Conservation (phyloP, 2,797 vertebrate species). For the Novumbra hubbsi region DNA sequence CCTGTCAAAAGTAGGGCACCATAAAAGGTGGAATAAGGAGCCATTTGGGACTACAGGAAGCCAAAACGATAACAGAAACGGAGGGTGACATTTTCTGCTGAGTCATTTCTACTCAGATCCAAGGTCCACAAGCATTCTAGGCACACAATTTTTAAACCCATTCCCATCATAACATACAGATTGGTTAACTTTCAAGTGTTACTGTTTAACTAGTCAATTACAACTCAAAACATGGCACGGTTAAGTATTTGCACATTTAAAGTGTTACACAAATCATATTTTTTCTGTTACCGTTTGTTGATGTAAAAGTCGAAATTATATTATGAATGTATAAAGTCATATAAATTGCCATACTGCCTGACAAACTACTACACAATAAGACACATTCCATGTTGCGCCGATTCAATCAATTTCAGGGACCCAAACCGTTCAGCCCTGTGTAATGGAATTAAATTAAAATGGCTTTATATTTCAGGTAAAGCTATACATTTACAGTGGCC, state of each 20-base stretch:
- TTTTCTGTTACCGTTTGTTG: no score
- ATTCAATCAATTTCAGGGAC: no score
- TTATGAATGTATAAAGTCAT: no score
- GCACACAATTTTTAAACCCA: background rate
- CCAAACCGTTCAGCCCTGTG: no score
- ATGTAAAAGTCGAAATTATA: no score
- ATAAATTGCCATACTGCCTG: no score
- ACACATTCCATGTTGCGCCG: no score
- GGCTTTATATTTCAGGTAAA: background rate
- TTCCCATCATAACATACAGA: background rate
- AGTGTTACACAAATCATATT: background rate
- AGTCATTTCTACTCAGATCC: conserved; percentile 52
- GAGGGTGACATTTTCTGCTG: conserved; percentile 43
- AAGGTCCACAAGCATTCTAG: conserved; percentile 29
- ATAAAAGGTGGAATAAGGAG: background rate
- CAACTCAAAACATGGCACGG: background rate
- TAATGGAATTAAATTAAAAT: no score
- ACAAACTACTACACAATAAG: no score
- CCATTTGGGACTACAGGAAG: conserved; percentile 26
- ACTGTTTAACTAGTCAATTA: background rate
- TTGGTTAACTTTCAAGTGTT: background rate
- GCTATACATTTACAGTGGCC: background rate
- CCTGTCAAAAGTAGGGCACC: background rate
- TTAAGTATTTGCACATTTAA: background rate
- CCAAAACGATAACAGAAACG: conserved; percentile 9